A percentile compares a stretch with the other conserved stretches of the same genome.
Conservation (phyloP, 1,140 invertebrate species). For the Macrotrachela quadricornifera region DNA sequence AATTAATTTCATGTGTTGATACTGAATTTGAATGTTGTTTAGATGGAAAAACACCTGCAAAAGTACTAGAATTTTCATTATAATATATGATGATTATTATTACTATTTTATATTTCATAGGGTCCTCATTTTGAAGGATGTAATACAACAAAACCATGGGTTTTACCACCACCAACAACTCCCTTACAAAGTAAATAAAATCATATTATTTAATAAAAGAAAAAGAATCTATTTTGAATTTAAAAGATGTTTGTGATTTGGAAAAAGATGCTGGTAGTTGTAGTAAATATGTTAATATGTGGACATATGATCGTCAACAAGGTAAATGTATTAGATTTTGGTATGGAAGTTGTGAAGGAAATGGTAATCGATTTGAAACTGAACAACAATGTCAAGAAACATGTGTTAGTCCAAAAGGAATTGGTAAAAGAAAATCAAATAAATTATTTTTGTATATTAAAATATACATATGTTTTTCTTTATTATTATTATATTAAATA, state of each 20-base stretch:
- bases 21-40: conserved; percentile 16
- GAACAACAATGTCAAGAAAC: conserved; percentile 48
- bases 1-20: background rate
- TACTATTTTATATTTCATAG: background rate
- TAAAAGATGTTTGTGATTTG: conserved; percentile 43
- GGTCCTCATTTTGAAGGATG: conserved; percentile 18
- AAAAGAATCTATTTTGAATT: background rate
- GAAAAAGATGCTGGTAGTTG: conserved; percentile 55
- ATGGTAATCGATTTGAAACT: conserved; percentile 66
- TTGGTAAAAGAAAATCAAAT: background rate
- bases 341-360: conserved; percentile 68
- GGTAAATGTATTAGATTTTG: conserved; percentile 48
- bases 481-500: background rate
- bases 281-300: conserved; percentile 13
- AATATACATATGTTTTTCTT: background rate
- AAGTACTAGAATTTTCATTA: background rate
- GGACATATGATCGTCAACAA: conserved; percentile 14
- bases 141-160: background rate
- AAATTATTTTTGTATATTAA: background rate
- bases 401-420: conserved; percentile 4
- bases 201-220: background rate
- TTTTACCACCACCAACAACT: background rate
- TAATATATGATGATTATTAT: background rate
- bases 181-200: background rate
- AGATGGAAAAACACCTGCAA: conserved; percentile 20